These are phyloP conservation scores for Reinhardtius hippoglossoides DNA, from an alignment of 2,113 vertebrate genomes.

Conservation along the genomic window DNA sequence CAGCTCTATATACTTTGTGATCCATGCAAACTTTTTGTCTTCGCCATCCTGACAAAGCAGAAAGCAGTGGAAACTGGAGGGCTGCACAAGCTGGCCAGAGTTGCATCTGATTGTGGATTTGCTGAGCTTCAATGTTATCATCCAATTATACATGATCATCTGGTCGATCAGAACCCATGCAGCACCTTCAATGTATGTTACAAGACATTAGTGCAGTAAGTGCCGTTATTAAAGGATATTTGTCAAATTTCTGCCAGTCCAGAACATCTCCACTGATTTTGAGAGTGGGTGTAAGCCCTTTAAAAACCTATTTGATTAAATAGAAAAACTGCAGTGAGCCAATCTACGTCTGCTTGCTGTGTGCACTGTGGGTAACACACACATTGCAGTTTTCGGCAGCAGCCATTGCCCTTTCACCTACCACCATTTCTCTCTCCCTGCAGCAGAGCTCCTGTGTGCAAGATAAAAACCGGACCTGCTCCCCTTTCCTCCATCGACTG, in stretches of 20 bases:
- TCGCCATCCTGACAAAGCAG: background rate
- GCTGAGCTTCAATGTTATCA: background rate
- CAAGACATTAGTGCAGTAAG: background rate
- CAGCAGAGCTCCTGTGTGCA: slow-evolving; percentile 34
- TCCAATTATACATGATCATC: background rate
- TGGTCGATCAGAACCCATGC: background rate
- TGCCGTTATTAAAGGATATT: background rate
- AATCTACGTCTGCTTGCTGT: background rate
- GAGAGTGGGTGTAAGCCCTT: slow-evolving; percentile 14
- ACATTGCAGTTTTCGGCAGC: slow-evolving; percentile 52
- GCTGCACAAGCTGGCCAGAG: slow-evolving; percentile 30
- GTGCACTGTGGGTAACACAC: slow-evolving; percentile 25
- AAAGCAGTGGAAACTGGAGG: slow-evolving; percentile 15
- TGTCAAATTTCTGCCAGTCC: background rate
- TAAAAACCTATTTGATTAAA: slow-evolving; percentile 27
- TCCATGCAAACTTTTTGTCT: slow-evolving; percentile 26
- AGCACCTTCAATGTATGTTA: background rate
- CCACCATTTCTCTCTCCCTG: slow-evolving; percentile 44
- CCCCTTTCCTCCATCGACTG: slow-evolving; percentile 34
- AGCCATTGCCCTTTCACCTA: slow-evolving; percentile 58
- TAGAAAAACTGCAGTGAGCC: slow-evolving; percentile 1
- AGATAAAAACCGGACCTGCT: slow-evolving; percentile 44
- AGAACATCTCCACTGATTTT: slow-evolving; percentile 38
- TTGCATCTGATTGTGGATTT: background rate
- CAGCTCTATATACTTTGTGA: slow-evolving; percentile 2